phyloP scores from a whole-genome alignment of 2,797 vertebrate species.

The Balearica regulorum region DNA sequence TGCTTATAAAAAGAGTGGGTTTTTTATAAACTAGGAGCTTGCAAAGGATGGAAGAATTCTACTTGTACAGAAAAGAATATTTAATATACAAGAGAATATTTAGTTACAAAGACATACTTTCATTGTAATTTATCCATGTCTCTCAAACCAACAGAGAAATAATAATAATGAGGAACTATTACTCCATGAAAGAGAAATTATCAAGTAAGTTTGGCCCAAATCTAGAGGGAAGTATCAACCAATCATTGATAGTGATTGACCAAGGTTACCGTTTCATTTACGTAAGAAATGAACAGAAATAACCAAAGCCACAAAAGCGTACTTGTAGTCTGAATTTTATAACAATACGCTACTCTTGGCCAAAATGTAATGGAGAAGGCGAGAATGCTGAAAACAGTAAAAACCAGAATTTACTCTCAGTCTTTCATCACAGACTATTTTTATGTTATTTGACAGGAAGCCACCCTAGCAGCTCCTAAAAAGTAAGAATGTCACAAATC shows the following conservation, averaged over 20 bases:
- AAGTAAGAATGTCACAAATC: constrained; percentile 1
- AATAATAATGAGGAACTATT: neutral
- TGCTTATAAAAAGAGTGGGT: neutral
- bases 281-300: neutral
- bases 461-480: neutral
- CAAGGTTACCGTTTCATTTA: neutral
- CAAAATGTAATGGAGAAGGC: neutral
- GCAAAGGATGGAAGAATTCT: neutral
- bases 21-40: neutral
- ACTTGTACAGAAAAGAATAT: neutral
- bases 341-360: neutral
- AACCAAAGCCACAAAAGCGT: neutral
- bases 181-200: neutral
- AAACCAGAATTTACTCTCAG: neutral
- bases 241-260: neutral
- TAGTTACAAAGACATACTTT: neutral
- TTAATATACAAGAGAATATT: neutral
- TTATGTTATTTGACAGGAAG: constrained; percentile 18
- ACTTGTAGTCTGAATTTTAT: neutral
- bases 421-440: neutral
- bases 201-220: neutral
- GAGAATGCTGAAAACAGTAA: neutral
- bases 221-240: neutral
- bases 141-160: neutral
- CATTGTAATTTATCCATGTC: neutral